A percentile compares a stretch with the other conserved stretches of the same genome.
Evolutionary conservation across 2,797 vertebrate genomes (phyloP).

Genomic region (Acrocephalus scirpaceus): DNA sequence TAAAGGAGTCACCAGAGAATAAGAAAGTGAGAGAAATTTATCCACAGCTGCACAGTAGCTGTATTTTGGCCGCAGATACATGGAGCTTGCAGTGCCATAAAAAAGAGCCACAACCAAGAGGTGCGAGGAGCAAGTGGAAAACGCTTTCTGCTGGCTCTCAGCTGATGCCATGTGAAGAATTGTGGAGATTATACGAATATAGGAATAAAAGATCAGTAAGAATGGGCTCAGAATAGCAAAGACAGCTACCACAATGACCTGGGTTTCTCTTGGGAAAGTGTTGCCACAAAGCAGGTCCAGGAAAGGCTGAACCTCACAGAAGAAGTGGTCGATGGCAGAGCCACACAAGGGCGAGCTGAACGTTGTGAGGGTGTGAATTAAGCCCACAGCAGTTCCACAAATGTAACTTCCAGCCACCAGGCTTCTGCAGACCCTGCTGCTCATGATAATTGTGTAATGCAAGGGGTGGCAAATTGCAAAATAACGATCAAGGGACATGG

Average conservation of each 20-base stretch:
- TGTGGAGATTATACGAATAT: not conserved
- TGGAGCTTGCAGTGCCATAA: not conserved
- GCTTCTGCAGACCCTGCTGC: not conserved
- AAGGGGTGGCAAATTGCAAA: not conserved
- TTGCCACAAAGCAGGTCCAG: not conserved
- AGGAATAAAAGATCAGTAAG: not conserved
- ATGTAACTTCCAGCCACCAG: not conserved
- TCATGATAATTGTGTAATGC: not conserved
- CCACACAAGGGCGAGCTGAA: not conserved
- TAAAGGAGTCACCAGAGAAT: not conserved
- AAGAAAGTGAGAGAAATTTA: constrained; percentile 5
- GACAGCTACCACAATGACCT: not conserved
- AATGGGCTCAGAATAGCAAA: constrained; percentile 1
- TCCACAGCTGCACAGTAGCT: not conserved
- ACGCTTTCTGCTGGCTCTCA: not conserved
- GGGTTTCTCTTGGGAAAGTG: not conserved
- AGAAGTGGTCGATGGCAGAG: not conserved
- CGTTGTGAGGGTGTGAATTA: not conserved
- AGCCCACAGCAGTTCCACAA: not conserved
- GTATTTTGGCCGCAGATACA: not conserved
- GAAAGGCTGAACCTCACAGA: not conserved
- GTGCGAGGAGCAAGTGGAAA: constrained; percentile 26
- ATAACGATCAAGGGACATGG: not conserved
- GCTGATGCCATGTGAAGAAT: not conserved
- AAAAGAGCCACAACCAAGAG: not conserved